Conservation (phyloP, 2,888 invertebrate genomes). For the Pollenia griseotomentosa region DNA sequence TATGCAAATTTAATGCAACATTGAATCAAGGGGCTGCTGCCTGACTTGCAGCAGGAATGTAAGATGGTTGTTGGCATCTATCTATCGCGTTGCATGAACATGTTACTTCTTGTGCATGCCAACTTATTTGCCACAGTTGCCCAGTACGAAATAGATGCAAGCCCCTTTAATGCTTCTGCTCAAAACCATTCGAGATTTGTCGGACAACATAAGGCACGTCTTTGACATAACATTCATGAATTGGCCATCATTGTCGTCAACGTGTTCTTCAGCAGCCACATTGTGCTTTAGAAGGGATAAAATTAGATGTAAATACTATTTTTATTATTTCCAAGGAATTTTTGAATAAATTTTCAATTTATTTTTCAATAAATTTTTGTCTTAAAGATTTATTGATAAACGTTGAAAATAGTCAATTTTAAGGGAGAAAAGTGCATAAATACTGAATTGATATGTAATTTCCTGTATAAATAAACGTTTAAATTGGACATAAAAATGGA, state of each 20-base stretch:
- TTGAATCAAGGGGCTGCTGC: constrained; percentile 23
- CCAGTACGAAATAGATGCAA: constrained; percentile 11
- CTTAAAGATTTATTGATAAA: constrained; percentile 33
- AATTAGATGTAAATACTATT: too few relatives aligned
- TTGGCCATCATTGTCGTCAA: constrained; percentile 11
- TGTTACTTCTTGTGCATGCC: not conserved
- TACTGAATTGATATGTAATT: too few relatives aligned
- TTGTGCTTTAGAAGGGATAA: too few relatives aligned
- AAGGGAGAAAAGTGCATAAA: too few relatives aligned
- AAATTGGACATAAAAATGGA: too few relatives aligned
- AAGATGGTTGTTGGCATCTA: constrained; percentile 12
- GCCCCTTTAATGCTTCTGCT: constrained; percentile 23
- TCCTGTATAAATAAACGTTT: too few relatives aligned
- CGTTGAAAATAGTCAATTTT: not conserved
- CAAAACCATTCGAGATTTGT: constrained; percentile 5
- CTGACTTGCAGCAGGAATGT: not conserved
- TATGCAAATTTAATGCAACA: constrained; percentile 66
- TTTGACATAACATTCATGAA: constrained; percentile 40
- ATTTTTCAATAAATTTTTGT: constrained; percentile 45
- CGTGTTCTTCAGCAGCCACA: not conserved
- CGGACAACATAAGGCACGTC: constrained; percentile 17
- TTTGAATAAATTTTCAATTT: constrained; percentile 12
- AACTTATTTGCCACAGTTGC: constrained; percentile 13
- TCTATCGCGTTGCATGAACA: constrained; percentile 17
- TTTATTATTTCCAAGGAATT: not conserved